These are phyloP conservation scores for Agrotis clavis DNA, from an alignment of 2,888 invertebrate species.

Conservation along the genomic window DNA sequence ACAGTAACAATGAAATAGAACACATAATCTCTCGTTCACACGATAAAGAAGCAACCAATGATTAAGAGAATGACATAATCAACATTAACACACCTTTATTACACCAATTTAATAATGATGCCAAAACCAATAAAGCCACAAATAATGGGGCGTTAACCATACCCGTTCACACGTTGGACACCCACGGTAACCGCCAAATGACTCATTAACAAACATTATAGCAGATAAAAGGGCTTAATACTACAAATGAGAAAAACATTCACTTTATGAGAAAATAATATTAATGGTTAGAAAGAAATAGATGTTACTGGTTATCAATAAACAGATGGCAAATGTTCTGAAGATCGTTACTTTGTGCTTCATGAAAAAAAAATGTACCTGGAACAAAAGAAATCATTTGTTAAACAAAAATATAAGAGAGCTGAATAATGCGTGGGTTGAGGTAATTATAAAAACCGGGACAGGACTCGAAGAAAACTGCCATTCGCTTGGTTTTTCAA, in stretches of 20 bases:
- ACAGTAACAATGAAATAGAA: constrained; percentile 27
- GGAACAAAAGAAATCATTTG: constrained; percentile 46
- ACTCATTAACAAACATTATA: constrained; percentile 40
- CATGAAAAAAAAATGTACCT: constrained; percentile 39
- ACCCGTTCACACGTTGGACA: constrained; percentile 36
- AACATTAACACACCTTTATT: constrained; percentile 20
- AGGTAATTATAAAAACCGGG: constrained; percentile 5
- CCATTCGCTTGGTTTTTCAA: constrained; percentile 8
- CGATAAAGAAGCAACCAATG: background rate
- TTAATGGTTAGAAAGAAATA: constrained; percentile 15
- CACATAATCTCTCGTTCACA: constrained; percentile 19
- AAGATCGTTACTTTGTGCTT: constrained; percentile 2
- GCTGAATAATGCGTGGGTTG: constrained; percentile 5
- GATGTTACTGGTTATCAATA: background rate
- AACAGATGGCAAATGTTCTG: background rate
- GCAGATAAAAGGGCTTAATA: constrained; percentile 45
- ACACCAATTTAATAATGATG: constrained; percentile 39
- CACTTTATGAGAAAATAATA: background rate
- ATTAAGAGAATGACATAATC: constrained; percentile 25
- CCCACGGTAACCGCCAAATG: constrained; percentile 49
- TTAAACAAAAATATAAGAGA: constrained; percentile 19
- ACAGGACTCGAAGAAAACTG: background rate
- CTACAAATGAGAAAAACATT: constrained; percentile 21
- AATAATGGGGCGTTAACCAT: constrained; percentile 29
- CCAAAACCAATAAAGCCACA: constrained; percentile 38